A percentile compares a stretch with the other conserved stretches of the same genome.
These are phyloP conservation scores for Ahaetulla prasina DNA, from an alignment of 2,113 vertebrate genomes.

Conservation along the genomic window DNA sequence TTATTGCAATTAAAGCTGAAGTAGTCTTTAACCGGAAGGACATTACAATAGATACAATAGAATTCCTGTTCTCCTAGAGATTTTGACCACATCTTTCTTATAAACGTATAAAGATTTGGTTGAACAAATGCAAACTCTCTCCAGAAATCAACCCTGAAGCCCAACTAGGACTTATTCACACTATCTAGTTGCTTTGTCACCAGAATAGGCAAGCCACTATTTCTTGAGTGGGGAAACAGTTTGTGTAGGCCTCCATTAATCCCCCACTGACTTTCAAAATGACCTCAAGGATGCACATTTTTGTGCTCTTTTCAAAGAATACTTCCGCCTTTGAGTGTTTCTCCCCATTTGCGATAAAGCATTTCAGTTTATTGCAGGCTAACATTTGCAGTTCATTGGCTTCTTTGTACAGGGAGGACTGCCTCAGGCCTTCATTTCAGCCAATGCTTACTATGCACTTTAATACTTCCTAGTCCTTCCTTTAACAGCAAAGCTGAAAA, in stretches of 20 bases:
- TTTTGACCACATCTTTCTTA: background rate
- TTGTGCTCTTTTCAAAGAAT: background rate
- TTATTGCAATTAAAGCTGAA: no score
- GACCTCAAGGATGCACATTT: background rate
- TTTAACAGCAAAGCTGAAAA: background rate
- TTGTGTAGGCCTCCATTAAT: background rate
- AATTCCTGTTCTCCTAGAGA: background rate
- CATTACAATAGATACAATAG: no score
- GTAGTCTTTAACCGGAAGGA: no score
- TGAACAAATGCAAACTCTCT: background rate
- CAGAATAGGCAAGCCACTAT: background rate
- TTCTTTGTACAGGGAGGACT: background rate
- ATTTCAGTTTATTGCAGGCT: background rate
- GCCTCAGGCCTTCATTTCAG: background rate
- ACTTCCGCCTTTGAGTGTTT: background rate
- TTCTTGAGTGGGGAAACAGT: background rate
- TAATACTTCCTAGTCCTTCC: background rate
- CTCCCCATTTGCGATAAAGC: background rate
- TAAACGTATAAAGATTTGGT: background rate
- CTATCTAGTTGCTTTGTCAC: background rate
- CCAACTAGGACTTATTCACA: background rate
- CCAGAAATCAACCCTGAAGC: background rate
- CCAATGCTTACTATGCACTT: background rate
- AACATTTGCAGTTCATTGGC: background rate
- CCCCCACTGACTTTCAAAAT: background rate